These are phyloP conservation scores for Torymus auratus DNA, from an alignment of 2,888 invertebrate species.

Conservation along the genomic window DNA sequence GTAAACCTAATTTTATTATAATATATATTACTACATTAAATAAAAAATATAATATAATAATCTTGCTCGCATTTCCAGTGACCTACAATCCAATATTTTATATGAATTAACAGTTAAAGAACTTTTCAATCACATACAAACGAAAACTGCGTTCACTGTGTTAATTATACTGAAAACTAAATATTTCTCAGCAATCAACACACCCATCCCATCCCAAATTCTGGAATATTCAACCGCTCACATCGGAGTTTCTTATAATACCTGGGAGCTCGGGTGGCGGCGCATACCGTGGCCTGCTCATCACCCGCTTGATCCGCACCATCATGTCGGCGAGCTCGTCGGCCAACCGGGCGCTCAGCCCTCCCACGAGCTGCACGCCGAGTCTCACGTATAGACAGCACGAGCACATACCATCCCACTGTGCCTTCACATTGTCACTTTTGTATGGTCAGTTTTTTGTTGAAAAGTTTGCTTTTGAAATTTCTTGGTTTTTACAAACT, in stretches of 20 bases:
- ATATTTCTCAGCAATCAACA: too few relatives aligned
- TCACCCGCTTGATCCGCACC: constrained; percentile 69
- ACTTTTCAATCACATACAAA: too few relatives aligned
- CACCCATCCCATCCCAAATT: too few relatives aligned
- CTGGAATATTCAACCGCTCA: too few relatives aligned
- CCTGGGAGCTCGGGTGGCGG: constrained; percentile 69
- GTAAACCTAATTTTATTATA: too few relatives aligned
- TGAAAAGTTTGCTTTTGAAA: not conserved
- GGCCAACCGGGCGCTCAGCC: constrained; percentile 67
- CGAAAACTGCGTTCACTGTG: too few relatives aligned
- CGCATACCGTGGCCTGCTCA: constrained; percentile 64
- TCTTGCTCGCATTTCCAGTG: too few relatives aligned
- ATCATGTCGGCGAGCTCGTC: constrained; percentile 72
- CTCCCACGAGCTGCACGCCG: constrained; percentile 69
- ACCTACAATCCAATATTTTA: too few relatives aligned
- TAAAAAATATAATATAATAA: too few relatives aligned
- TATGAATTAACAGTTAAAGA: too few relatives aligned
- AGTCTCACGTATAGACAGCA: constrained; percentile 73
- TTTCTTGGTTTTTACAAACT: not conserved
- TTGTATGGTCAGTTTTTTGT: not conserved
- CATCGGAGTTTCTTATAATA: constrained; percentile 61
- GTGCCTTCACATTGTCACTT: not conserved
- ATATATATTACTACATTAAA: too few relatives aligned
- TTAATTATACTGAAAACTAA: too few relatives aligned
- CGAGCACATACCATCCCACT: constrained; percentile 71